Evolutionary conservation across 1,140 invertebrate species (phyloP).

Genomic region (Ceratina calcarata): DNA sequence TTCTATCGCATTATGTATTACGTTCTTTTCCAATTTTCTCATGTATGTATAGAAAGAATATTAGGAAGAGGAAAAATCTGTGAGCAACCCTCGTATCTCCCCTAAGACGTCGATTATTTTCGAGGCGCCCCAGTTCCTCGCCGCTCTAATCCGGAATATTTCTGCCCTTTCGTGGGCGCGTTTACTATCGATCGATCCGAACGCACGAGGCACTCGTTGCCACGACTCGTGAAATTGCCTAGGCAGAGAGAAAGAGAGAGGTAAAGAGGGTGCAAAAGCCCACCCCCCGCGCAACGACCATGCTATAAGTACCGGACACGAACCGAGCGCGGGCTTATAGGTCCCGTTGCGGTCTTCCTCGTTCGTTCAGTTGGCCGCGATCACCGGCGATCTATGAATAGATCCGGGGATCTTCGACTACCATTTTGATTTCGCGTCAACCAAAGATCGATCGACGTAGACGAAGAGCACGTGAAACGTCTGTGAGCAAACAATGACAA

Average conservation of each 20-base stretch:
- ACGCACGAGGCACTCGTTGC: constrained; percentile 57
- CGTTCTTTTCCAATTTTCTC: too few species aligned
- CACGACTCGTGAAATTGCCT: constrained; percentile 54
- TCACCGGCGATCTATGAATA: constrained; percentile 62
- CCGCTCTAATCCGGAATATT: constrained; percentile 23
- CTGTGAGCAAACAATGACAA: constrained; percentile 21
- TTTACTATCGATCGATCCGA: constrained; percentile 60
- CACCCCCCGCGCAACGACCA: constrained; percentile 49
- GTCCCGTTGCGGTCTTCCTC: constrained; percentile 46
- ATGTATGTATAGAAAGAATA: too few species aligned
- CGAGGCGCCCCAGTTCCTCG: too few species aligned
- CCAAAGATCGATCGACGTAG: constrained; percentile 22
- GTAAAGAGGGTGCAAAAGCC: constrained; percentile 53
- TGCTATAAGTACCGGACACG: constrained; percentile 60
- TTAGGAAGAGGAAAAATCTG: too few species aligned
- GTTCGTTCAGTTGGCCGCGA: constrained; percentile 21
- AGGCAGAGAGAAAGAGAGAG: constrained; percentile 1
- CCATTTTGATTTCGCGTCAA: constrained; percentile 45
- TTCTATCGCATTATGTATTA: too few species aligned
- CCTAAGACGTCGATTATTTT: too few species aligned
- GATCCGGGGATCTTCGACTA: constrained; percentile 40
- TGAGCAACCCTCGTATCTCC: too few species aligned
- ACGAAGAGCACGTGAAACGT: constrained; percentile 28
- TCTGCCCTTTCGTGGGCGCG: constrained; percentile 56
- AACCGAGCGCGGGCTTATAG: constrained; percentile 52